Base-by-base conservation (phyloP, 2,888 invertebrate species). In the Synanthedon andrenaeformis region DNA sequence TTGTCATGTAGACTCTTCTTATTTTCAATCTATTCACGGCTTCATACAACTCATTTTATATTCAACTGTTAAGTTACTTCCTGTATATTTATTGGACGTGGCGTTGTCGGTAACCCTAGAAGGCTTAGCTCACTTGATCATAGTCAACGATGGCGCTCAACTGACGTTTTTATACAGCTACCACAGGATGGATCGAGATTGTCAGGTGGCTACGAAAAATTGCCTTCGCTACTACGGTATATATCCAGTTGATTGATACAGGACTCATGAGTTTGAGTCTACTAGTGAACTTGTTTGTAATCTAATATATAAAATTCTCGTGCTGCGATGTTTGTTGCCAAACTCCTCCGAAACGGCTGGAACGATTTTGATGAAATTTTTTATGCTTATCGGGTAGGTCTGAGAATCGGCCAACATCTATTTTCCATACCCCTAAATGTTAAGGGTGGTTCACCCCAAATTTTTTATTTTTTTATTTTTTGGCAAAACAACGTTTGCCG, bases 141-240 rank as follows among this genome's bases (percentile, higher is more conserved):
- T 77, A 79, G 80, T 77, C 77, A 76, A 62, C 62, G 70, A 61
- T 64, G 70, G 70, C 70, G 68, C 58, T 66, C 63, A 66, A 62
- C 72, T 72, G 79, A 80, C 76, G 76, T 79, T 79, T 79, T 79
- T 79, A 76, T 76, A 72, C 71, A 69, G 65, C 53, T 63, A 65
- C 65, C 60, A 59, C 60, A 60, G 70, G 73, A 78, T 76, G 69
- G 75, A 79, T 78, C 70, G 72, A 67, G 65, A 63, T 70, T 75
- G 76, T 75, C 77, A 74, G 74, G 74, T 76, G 75, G 67, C 69
- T 66, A 70, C 65, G 78, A 77, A 79, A 79, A 77, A 79, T 79
- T 74, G 70, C 72, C 69, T 58, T 64, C 63, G 59, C 62, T 59
- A 59, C 59, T 66, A 67, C 3, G 35, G 57, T 60, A 58, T 8